Base-by-base conservation (phyloP, 2,113 vertebrate genomes). In the Connochaetes taurinus region DNA sequence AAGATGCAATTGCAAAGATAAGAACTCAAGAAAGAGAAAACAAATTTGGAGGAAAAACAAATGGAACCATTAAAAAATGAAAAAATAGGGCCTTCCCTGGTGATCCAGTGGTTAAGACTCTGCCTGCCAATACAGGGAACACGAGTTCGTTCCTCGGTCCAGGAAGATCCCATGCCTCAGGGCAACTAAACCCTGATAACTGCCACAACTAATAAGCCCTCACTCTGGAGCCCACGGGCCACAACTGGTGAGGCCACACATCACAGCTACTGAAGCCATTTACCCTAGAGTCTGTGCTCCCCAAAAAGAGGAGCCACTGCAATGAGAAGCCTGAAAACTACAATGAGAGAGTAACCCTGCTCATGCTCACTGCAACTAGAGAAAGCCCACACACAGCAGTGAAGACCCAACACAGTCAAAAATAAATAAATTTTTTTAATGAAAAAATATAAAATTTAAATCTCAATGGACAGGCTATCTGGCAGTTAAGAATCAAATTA, bases 1-100 rank as follows among this genome's bases (percentile, higher is more conserved):
- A 86, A 86, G 16, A 78, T 80, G 8, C 21, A 62, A 45, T 64
- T 64, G 43, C 50, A 80, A 95, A 80, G 47, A 67, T 67, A 50
- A 95, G 4, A 40, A 67, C 43, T 80, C 57, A 45, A 36, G 88
- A 78, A 91, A 67, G 23, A 91, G 64, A 33, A 90, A 67, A 91
- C 5, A 78, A 74, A 4, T 58, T 57, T 36, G n/a, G 13, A n/a
- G 17, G 29, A 13, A 47, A 91, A 83, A 47, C 29, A 86, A 76
- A 47, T 55, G 16, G 31, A 80, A 58, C 19, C 64, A 82, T 52
- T 76, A 50, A 52, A 87, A 81, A 87, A 13, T 31, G 27, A 50
- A 81, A 95, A 95, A 74, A 23, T 14, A 43, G 11, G 6, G 21
- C 36, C 36, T 74, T 43, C 11, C 36, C 71, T 43, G 21, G 21